phyloP scores from a whole-genome alignment of 2,888 invertebrate species.

The Caenorhabditis sinica region DNA sequence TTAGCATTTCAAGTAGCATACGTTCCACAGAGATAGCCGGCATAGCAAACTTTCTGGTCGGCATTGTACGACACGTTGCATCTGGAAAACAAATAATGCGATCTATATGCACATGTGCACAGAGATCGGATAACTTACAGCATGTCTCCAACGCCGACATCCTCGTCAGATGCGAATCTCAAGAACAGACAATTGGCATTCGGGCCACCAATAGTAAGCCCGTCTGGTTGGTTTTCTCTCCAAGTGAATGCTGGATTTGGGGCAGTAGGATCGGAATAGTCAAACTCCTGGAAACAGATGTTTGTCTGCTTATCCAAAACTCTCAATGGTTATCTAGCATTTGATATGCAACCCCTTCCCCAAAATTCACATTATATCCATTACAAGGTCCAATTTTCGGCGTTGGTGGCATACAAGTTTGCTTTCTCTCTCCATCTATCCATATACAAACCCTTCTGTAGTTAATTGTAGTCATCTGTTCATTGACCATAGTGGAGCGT shows the following conservation, averaged over 20 bases:
- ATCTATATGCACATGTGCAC: too few species aligned
- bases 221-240: slow-evolving; percentile 11
- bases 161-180: neutral
- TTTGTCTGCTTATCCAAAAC: too few species aligned
- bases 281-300: slow-evolving; percentile 4
- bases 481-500: neutral
- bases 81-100: neutral
- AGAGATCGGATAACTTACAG: slow-evolving; percentile 1
- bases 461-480: neutral
- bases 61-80: neutral
- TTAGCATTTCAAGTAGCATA: neutral
- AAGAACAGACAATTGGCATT: slow-evolving; percentile 2
- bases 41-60: neutral
- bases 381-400: neutral
- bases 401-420: neutral
- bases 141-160: slow-evolving; percentile 17
- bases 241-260: neutral
- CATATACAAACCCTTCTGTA: neutral
- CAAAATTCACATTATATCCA: slow-evolving; percentile 2
- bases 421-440: neutral
- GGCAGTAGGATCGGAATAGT: slow-evolving; percentile 1
- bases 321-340: too few species aligned
- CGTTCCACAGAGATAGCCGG: slow-evolving; percentile 15
- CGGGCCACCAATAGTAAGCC: neutral
- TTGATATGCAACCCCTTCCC: too few species aligned